Conservation (phyloP, 2,797 vertebrate species). For the Myoxocephalus aenaeus region DNA sequence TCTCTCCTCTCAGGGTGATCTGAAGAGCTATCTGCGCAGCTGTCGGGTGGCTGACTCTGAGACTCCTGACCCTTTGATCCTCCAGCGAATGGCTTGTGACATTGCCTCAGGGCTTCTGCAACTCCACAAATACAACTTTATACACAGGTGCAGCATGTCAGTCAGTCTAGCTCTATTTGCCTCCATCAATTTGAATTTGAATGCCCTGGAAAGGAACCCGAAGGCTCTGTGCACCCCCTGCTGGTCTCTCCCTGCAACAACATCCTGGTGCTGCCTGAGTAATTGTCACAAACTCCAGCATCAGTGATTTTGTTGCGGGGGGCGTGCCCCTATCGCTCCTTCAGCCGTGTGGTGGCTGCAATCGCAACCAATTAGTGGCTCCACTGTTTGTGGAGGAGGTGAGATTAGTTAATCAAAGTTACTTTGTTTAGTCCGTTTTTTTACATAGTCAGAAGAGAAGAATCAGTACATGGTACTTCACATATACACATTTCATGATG, state of each 20-base stretch:
- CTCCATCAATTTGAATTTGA: slow-evolving; percentile 1
- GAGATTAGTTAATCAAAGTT: slow-evolving; percentile 33
- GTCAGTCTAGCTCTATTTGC: neutral
- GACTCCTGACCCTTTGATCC: slow-evolving; percentile 89
- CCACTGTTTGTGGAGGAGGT: slow-evolving; percentile 52
- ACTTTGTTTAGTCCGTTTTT: slow-evolving; percentile 4
- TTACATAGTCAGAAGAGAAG: neutral
- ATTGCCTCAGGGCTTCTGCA: slow-evolving; percentile 93
- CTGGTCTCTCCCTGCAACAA: slow-evolving; percentile 92
- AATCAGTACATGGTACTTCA: neutral
- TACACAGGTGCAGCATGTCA: slow-evolving; percentile 88
- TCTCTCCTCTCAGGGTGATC: slow-evolving; percentile 88
- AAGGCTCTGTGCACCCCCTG: slow-evolving; percentile 56
- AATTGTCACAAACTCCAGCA: slow-evolving; percentile 95
- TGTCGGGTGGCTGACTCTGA: slow-evolving; percentile 88
- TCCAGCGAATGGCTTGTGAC: slow-evolving; percentile 96
- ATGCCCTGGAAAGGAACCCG: neutral
- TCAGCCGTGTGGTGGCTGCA: slow-evolving; percentile 33
- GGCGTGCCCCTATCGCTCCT: slow-evolving; percentile 77
- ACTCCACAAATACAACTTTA: slow-evolving; percentile 94
- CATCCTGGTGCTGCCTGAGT: slow-evolving; percentile 99
- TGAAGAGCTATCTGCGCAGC: slow-evolving; percentile 95
- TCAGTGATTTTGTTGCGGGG: slow-evolving; percentile 99
- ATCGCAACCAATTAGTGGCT: slow-evolving; percentile 37
- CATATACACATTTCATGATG: neutral